A percentile compares a stretch with the other conserved stretches of the same genome.
Evolutionary conservation across 2,888 invertebrate genomes (phyloP).

Genomic region (Colostygia pectinataria): DNA sequence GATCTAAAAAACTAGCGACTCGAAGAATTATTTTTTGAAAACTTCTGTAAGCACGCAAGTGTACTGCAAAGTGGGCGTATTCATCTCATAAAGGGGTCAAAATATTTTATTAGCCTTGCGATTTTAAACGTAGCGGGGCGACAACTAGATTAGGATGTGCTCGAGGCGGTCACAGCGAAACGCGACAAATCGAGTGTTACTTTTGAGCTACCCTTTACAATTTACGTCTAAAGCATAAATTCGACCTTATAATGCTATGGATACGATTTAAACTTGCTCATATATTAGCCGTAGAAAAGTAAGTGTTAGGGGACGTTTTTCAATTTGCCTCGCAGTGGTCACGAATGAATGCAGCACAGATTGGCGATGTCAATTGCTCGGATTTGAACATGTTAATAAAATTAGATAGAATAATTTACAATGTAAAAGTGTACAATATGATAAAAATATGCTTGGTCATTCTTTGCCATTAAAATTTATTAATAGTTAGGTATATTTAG

Average conservation of each 20-base stretch:
- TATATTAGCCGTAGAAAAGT: slow-evolving; percentile 28
- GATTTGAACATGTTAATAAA: slow-evolving; percentile 29
- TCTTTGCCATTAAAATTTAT: too few relatives aligned
- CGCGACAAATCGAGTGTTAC: slow-evolving; percentile 55
- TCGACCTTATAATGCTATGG: slow-evolving; percentile 1
- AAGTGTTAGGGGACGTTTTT: slow-evolving; percentile 36
- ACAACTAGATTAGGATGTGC: slow-evolving; percentile 74
- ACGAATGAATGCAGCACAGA: slow-evolving; percentile 48
- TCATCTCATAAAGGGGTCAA: slow-evolving; percentile 81
- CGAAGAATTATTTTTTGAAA: too few relatives aligned
- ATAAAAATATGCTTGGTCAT: too few relatives aligned
- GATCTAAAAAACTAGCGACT: too few relatives aligned
- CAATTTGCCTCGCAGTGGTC: slow-evolving; percentile 53
- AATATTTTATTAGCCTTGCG: slow-evolving; percentile 83
- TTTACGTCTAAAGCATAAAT: slow-evolving; percentile 19
- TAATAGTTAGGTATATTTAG: too few relatives aligned
- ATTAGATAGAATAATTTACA: slow-evolving; percentile 21
- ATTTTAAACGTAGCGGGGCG: slow-evolving; percentile 77
- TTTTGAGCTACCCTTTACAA: slow-evolving; percentile 40
- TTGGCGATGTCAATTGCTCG: slow-evolving; percentile 47
- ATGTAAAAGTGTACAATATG: too few relatives aligned
- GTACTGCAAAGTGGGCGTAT: slow-evolving; percentile 75
- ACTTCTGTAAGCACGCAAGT: slow-evolving; percentile 34
- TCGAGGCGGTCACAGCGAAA: slow-evolving; percentile 45
- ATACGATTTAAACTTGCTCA: slow-evolving; percentile 33